Percentiles rank a stretch among this genome's conserved stretches.
phyloP scores from a whole-genome alignment of 2,888 invertebrate genomes.

The Pseudoips prasinana region DNA sequence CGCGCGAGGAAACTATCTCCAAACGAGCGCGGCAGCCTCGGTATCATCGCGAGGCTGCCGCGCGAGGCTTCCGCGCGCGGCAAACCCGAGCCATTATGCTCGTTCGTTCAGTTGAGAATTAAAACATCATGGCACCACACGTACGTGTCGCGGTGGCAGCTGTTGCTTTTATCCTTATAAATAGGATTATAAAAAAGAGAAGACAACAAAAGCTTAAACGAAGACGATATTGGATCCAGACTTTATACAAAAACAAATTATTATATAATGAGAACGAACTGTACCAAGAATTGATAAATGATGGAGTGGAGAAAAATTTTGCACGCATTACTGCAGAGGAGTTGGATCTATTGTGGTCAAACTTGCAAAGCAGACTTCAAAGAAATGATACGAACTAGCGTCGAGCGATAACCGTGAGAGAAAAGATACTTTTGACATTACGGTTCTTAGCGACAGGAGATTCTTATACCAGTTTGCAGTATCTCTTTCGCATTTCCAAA shows the following conservation, averaged over 20 bases:
- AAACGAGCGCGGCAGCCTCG: not conserved
- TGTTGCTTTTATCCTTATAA: constrained; percentile 15
- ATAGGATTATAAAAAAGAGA: constrained; percentile 21
- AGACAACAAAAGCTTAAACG: constrained; percentile 15
- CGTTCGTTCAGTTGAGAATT: constrained; percentile 4
- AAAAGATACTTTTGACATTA: too few relatives aligned
- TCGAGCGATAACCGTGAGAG: too few relatives aligned
- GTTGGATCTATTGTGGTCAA: constrained; percentile 9
- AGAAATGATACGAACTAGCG: too few relatives aligned
- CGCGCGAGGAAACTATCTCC: not conserved
- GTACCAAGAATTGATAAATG: too few relatives aligned
- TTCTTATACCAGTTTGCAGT: too few relatives aligned
- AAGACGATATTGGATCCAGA: constrained; percentile 1
- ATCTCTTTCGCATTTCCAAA: too few relatives aligned
- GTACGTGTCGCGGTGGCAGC: constrained; percentile 1
- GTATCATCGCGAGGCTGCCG: constrained; percentile 1
- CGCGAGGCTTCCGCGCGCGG: too few relatives aligned
- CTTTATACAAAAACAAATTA: too few relatives aligned
- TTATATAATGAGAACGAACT: too few relatives aligned
- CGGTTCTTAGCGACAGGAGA: too few relatives aligned
- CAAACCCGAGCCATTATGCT: not conserved
- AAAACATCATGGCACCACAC: constrained; percentile 1
- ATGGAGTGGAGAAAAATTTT: constrained; percentile 11
- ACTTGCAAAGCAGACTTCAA: constrained; percentile 7
- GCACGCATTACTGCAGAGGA: constrained; percentile 6